phyloP scores from a whole-genome alignment of 2,797 vertebrate genomes.

The Mastacembelus armatus region DNA sequence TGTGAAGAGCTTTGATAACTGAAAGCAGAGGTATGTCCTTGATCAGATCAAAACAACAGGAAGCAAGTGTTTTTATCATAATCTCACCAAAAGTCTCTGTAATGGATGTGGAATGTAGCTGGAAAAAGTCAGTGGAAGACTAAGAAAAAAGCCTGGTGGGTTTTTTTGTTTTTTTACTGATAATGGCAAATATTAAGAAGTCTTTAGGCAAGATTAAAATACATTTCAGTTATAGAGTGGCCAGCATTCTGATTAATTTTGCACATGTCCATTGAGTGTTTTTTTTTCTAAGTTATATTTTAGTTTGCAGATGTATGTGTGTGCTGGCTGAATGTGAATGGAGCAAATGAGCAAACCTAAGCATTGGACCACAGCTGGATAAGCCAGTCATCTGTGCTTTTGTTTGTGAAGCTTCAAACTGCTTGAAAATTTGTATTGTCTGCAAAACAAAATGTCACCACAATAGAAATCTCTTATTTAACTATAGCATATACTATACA shows the following conservation, averaged over 20 bases:
- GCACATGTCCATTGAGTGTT: conserved; percentile 26
- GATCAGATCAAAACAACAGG: conserved; percentile 84
- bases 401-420: conserved; percentile 63
- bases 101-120: conserved; percentile 73
- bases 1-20: conserved; percentile 65
- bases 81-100: conserved; percentile 75
- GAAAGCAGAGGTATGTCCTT: conserved; percentile 62
- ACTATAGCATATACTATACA: conserved; percentile 21
- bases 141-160: conserved; percentile 50
- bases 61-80: conserved; percentile 81
- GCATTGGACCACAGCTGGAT: conserved; percentile 79
- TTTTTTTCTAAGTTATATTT: conserved; percentile 47
- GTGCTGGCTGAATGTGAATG: conserved; percentile 53
- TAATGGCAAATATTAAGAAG: conserved; percentile 11
- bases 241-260: not conserved
- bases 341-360: conserved; percentile 55
- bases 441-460: conserved; percentile 36
- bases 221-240: conserved; percentile 7
- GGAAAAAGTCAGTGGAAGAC: conserved; percentile 62
- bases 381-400: conserved; percentile 68
- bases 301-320: conserved; percentile 23
- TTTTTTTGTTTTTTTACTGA: conserved; percentile 2
- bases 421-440: conserved; percentile 62
- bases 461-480: conserved; percentile 26
- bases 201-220: not conserved